phyloP scores from a whole-genome alignment of 2,888 invertebrate genomes.

The Shargacucullia verbasci region DNA sequence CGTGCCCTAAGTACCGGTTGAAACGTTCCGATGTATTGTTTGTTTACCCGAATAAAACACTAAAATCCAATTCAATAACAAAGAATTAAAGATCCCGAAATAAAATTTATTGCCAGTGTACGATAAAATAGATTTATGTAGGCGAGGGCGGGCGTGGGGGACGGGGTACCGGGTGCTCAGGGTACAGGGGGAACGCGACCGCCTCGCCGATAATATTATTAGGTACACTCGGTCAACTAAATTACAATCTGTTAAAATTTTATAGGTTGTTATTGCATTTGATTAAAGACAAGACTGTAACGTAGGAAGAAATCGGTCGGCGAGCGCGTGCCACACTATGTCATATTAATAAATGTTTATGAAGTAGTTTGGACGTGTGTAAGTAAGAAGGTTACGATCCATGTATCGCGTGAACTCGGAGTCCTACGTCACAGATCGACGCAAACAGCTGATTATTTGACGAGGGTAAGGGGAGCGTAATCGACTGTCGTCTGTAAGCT shows the following conservation, averaged over 20 bases:
- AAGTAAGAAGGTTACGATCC: slow-evolving; percentile 5
- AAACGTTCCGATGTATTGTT: slow-evolving; percentile 86
- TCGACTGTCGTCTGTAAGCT: slow-evolving; percentile 19
- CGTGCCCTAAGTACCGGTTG: slow-evolving; percentile 85
- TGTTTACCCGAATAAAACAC: slow-evolving; percentile 89
- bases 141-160: slow-evolving; percentile 66
- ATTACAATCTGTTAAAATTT: slow-evolving; percentile 65
- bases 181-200: slow-evolving; percentile 62
- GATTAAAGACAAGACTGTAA: slow-evolving; percentile 50
- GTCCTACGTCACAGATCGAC: slow-evolving; percentile 11
- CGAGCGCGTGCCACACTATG: slow-evolving; percentile 6
- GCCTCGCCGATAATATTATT: slow-evolving; percentile 80
- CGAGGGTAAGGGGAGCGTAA: slow-evolving; percentile 19
- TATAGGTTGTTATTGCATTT: slow-evolving; percentile 64
- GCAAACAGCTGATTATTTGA: slow-evolving; percentile 28
- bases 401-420: slow-evolving; percentile 45
- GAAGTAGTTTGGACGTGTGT: slow-evolving; percentile 15
- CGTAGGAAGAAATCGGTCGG: slow-evolving; percentile 39
- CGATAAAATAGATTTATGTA: slow-evolving; percentile 89
- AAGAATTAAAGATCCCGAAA: slow-evolving; percentile 89
- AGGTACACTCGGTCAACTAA: slow-evolving; percentile 76
- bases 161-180: slow-evolving; percentile 48
- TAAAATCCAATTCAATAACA: slow-evolving; percentile 89
- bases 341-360: slow-evolving; percentile 11
- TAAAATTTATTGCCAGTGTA: slow-evolving; percentile 88